Percentiles rank a stretch among this genome's conserved stretches.
These are phyloP conservation scores for Sminthurinus signatus DNA, from an alignment of 1,140 invertebrate species.

Conservation along the genomic window DNA sequence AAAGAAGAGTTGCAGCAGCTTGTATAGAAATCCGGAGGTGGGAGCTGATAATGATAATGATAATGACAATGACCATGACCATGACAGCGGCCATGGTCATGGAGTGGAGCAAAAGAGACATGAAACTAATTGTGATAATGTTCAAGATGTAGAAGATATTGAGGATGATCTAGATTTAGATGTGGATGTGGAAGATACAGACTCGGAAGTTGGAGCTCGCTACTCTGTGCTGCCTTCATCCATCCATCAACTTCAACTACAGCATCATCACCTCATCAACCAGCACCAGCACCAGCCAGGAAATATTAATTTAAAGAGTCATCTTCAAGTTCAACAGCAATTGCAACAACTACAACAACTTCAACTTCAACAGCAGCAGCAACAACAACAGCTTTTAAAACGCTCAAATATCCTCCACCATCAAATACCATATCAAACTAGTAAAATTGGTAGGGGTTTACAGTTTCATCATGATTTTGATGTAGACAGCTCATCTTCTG, in stretches of 20 bases:
- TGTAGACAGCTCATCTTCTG: neutral
- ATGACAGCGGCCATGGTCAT: too few relatives aligned
- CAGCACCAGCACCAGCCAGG: too few relatives aligned
- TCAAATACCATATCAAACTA: neutral
- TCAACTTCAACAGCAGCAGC: neutral
- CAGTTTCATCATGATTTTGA: neutral
- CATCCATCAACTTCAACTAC: too few relatives aligned
- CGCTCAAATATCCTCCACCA: neutral
- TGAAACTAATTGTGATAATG: too few relatives aligned
- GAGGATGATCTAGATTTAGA: too few relatives aligned
- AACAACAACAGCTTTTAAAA: neutral
- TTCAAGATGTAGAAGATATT: too few relatives aligned
- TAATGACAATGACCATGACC: too few relatives aligned
- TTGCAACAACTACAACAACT: neutral
- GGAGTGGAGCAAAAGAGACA: too few relatives aligned
- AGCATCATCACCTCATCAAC: too few relatives aligned
- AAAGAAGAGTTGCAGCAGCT: too few relatives aligned
- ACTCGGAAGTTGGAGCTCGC: neutral
- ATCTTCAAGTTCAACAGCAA: neutral
- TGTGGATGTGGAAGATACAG: neutral
- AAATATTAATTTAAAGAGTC: neutral
- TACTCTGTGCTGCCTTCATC: neutral
- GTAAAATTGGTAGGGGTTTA: neutral
- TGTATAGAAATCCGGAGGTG: too few relatives aligned
- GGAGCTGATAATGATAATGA: too few relatives aligned